Evolutionary conservation across 1,140 invertebrate species (phyloP).

Genomic region (Cotesia chilonis): DNA sequence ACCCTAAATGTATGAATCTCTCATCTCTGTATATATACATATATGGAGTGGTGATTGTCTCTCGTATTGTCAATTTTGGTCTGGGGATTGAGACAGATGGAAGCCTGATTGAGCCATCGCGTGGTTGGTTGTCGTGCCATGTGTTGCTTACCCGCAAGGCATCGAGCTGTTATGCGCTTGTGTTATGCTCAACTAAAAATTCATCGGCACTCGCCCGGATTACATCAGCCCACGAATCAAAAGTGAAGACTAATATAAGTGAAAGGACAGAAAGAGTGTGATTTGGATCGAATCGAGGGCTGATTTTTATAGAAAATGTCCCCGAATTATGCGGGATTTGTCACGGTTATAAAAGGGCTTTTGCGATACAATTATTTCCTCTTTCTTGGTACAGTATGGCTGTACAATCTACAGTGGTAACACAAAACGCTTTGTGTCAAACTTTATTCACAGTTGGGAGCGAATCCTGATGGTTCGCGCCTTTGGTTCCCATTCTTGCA

Average conservation of each 20-base stretch:
- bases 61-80: constrained; percentile 15
- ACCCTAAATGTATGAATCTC: constrained; percentile 24
- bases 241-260: neutral
- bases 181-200: neutral
- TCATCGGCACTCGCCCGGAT: constrained; percentile 17
- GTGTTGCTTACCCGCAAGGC: constrained; percentile 27
- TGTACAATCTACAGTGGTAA: too few relatives aligned
- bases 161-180: neutral
- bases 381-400: too few relatives aligned
- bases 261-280: too few relatives aligned
- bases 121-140: constrained; percentile 28
- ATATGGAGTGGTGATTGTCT: constrained; percentile 24
- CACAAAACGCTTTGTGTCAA: neutral
- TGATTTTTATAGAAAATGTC: constrained; percentile 8
- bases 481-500: neutral
- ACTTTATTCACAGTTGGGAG: neutral
- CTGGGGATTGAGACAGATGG: constrained; percentile 32
- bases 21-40: neutral
- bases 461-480: too few relatives aligned
- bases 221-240: constrained; percentile 8
- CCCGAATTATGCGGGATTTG: constrained; percentile 29
- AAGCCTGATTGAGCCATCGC: constrained; percentile 35
- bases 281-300: too few relatives aligned
- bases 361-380: constrained; percentile 25
- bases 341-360: constrained; percentile 21